A percentile compares a stretch with the other conserved stretches of the same genome.
Evolutionary conservation across 2,113 vertebrate genomes (phyloP).

Genomic region (Ardeotis arabs): DNA sequence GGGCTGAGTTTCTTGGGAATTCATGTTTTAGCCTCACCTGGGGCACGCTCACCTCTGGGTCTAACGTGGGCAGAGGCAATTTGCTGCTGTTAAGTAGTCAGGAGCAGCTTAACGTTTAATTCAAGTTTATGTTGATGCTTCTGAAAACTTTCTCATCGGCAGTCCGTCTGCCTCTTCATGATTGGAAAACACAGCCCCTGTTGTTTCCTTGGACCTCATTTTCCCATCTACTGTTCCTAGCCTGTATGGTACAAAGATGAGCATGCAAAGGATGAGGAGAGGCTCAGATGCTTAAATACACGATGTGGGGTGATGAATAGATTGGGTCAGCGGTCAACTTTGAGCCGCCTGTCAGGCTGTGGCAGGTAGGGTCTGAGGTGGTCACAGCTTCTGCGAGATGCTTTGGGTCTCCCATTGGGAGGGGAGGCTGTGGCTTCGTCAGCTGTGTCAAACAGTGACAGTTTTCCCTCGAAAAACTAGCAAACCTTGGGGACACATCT

Average conservation of each 20-base stretch:
- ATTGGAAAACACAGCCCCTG: fast-evolving
- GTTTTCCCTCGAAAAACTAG: not conserved
- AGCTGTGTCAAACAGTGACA: fast-evolving
- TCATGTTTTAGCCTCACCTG: fast-evolving
- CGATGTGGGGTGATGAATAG: fast-evolving
- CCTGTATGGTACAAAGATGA: too few species aligned
- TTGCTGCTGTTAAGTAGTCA: not conserved
- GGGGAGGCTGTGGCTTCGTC: not conserved
- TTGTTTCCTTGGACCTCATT: not conserved
- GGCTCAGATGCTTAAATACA: not conserved
- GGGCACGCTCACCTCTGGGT: not conserved
- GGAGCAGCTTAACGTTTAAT: not conserved
- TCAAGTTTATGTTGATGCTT: not conserved
- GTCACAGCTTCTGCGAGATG: fast-evolving
- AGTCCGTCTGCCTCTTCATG: not conserved
- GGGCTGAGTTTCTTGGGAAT: not conserved
- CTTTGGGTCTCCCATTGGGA: fast-evolving
- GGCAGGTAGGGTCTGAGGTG: not conserved
- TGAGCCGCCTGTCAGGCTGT: not conserved
- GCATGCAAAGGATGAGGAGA: not conserved
- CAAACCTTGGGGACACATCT: fast-evolving
- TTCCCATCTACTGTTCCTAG: fast-evolving
- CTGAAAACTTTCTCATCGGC: not conserved
- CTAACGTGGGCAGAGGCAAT: not conserved
- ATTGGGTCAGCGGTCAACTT: fast-evolving